Base-by-base conservation (phyloP, 2,888 invertebrate genomes). In the Hyles lineata region DNA sequence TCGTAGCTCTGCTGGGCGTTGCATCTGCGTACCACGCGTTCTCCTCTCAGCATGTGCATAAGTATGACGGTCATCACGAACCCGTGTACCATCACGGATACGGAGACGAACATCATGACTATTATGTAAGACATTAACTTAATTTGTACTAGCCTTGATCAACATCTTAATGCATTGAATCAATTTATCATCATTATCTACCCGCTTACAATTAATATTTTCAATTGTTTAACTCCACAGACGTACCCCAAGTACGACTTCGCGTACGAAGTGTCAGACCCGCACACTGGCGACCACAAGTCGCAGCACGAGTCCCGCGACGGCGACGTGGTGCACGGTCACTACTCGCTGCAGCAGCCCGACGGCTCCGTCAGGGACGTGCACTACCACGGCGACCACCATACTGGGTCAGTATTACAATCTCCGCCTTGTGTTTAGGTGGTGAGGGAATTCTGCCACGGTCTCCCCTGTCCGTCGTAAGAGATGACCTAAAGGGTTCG, bases 351-450 rank as follows among this genome's bases (percentile, higher is more conserved):
- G 58, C 91, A 94, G 76, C 92, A 95, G 76, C 92, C 95, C 60
- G 93, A 92, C 72, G 95, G 95, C 74, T 92, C 94, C 77, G 81
- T 90, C 77, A 89, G 95, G 78, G 90, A 92, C 71, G 92, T 95
- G 32, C 92, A 94, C 79, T 95, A 95, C 82, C 90, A 90, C 74
- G 92, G 92, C 25, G 94, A 95, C 77, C 87, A 94, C 73, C 88
- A 93, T 76, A 85, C 83, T 58, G 95, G 95, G 87, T 94, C 17
- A 23, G 50, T 67, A 21, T 50, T 50, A 1, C 19, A 19, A 19
- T 3, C 29, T 29, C 3, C 29, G 5, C 2, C 29, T 29, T 29
- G 29, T 29, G 3, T 29, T 29, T 29, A 29, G 29, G 3, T 0
- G 29, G 29, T 29, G 1, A 29, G 29, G 29, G 29, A 29, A 29